phyloP scores from a whole-genome alignment of 2,797 vertebrate genomes.

The Falco biarmicus region DNA sequence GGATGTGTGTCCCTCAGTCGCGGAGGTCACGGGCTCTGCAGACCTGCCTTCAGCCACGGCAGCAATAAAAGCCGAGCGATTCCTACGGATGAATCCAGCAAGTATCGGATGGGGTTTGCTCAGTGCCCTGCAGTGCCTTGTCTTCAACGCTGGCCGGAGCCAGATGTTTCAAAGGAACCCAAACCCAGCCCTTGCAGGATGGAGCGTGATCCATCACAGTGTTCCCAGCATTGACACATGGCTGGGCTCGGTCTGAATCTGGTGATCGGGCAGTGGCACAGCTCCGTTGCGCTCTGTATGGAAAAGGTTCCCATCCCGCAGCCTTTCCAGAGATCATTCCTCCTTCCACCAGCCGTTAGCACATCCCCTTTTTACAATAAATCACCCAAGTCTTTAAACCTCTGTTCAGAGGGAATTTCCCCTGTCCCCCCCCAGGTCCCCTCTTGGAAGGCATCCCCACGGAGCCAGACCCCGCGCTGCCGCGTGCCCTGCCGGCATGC shows the following conservation, averaged over 20 bases:
- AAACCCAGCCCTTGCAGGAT: background rate
- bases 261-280: background rate
- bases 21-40: background rate
- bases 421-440: background rate
- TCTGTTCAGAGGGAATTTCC: background rate
- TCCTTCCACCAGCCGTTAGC: background rate
- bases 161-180: background rate
- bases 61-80: background rate
- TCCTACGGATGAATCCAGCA: background rate
- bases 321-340: background rate
- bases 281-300: fast-evolving
- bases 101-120: background rate
- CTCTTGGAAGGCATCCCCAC: background rate
- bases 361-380: background rate
- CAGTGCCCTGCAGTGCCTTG: background rate
- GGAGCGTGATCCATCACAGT: background rate
- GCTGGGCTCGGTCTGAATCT: background rate
- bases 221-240: background rate
- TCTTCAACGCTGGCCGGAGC: fast-evolving
- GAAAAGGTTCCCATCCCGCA: background rate
- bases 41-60: background rate
- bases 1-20: background rate
- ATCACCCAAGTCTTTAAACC: background rate
- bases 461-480: background rate
- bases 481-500: background rate